Base-by-base conservation (phyloP, 2,113 vertebrate species). In the Talpa occidentalis region DNA sequence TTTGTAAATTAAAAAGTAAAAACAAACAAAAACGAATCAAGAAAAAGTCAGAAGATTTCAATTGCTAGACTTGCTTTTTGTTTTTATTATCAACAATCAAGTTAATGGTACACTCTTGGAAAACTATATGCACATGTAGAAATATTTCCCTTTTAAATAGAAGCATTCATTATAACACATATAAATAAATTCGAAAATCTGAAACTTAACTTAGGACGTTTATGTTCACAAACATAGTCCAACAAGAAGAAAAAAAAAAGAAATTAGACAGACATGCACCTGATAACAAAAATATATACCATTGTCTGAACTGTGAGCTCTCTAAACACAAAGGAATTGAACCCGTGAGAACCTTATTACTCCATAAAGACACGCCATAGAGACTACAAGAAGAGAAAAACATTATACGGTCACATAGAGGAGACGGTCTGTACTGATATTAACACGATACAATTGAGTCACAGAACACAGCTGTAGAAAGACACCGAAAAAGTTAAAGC, bases 131-230 rank as follows among this genome's bases (percentile, higher is more conserved):
- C 99, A 99, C 99, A 99, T 99, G 99, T 99, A 99, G 99, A 99
- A 99, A 99, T 99, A 99, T 99, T 99, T 99, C 99, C 99, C 99
- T 99, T 99, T 99, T 99, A 99, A 99, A 99, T 99, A 99, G 99
- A 99, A 99, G 99, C 99, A 99, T 99, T 99, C 99, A 99, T 99
- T 98, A 98, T 98, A 99, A 99, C 99, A 99, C 99, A 99, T 99
- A 99, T 99, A 99, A 99, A 99, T 99, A 99, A 99, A 98, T 99
- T 98, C 98, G 98, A 98, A 98, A 99, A 98, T 98, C 98, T 98
- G 98, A 98, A 99, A 99, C 99, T 98, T 99, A 99, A 99, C 98
- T 98, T 98, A 99, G 98, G 99, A 98, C 97, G 97, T 98, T 99
- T 99, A 99, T 99, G 99, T 98, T 99, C 99, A 99, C 99, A 98